A percentile compares a stretch with the other conserved stretches of the same genome.
Evolutionary conservation across 2,797 vertebrate species (phyloP).

Genomic region (Lepidocolaptes lacrymiger): DNA sequence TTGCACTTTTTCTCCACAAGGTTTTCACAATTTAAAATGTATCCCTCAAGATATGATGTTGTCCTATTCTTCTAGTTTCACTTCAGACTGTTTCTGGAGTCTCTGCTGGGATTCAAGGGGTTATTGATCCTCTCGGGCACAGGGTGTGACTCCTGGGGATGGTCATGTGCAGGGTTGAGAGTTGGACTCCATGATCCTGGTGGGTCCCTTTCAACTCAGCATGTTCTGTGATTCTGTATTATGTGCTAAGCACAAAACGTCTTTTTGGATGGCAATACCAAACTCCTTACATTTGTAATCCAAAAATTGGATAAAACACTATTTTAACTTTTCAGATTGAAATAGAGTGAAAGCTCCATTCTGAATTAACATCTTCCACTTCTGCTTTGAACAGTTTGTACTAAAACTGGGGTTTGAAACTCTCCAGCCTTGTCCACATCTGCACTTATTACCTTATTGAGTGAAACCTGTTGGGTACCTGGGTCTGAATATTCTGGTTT

Average conservation of each 20-base stretch:
- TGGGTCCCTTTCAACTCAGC: neutral
- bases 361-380: neutral
- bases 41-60: neutral
- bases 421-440: neutral
- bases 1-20: neutral
- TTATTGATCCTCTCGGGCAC: neutral
- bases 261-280: neutral
- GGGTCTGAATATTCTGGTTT: neutral
- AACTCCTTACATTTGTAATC: neutral
- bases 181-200: neutral
- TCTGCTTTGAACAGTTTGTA: neutral
- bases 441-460: neutral
- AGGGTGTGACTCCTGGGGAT: neutral
- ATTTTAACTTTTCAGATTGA: neutral
- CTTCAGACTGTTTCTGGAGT: neutral
- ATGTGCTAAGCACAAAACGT: neutral
- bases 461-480: neutral
- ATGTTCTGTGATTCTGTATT: neutral
- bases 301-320: neutral
- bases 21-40: neutral
- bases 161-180: neutral
- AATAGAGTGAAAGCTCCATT: neutral
- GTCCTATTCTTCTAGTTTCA: neutral
- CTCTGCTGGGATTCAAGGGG: neutral
- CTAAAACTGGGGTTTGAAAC: neutral